A percentile compares a stretch with the other conserved stretches of the same genome.
Evolutionary conservation across 2,888 invertebrate species (phyloP).

Genomic region (Stenoptilia bipunctidactyla): DNA sequence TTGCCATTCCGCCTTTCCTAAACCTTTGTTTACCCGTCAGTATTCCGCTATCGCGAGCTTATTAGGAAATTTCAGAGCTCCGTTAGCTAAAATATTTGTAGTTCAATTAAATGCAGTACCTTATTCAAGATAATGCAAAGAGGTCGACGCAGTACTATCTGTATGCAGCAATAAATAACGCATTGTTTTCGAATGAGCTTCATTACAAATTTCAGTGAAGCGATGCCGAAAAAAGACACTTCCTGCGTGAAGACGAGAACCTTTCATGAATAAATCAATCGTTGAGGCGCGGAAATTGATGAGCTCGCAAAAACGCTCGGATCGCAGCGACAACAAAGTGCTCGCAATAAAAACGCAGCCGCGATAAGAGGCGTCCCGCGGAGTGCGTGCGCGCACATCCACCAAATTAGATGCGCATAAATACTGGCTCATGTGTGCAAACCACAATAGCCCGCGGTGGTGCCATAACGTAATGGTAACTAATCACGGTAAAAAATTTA

Average conservation of each 20-base stretch:
- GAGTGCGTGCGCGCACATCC: constrained; percentile 23
- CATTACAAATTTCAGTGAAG: constrained; percentile 62
- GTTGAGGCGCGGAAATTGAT: constrained; percentile 68
- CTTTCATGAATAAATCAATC: constrained; percentile 69
- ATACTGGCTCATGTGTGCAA: constrained; percentile 21
- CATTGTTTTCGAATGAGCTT: constrained; percentile 64
- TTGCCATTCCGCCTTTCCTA: constrained; percentile 51
- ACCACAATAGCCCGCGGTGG: neutral
- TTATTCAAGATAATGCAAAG: neutral
- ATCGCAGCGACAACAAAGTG: constrained; percentile 62
- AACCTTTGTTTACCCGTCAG: constrained; percentile 36
- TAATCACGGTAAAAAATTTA: neutral
- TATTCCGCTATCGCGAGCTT: constrained; percentile 17
- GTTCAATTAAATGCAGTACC: neutral
- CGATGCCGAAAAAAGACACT: constrained; percentile 55
- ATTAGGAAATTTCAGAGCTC: constrained; percentile 15
- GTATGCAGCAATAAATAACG: constrained; percentile 51
- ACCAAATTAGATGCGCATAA: constrained; percentile 67
- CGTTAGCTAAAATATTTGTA: constrained; percentile 3
- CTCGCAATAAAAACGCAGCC: constrained; percentile 54
- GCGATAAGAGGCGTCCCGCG: constrained; percentile 24
- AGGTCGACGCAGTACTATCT: constrained; percentile 7
- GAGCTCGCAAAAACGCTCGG: constrained; percentile 57
- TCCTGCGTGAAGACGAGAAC: constrained; percentile 59
- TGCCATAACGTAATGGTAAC: constrained; percentile 1